Percentiles rank a stretch among this genome's conserved stretches.
These are phyloP conservation scores for Mallotus villosus DNA, from an alignment of 2,797 vertebrate species.

Conservation along the genomic window DNA sequence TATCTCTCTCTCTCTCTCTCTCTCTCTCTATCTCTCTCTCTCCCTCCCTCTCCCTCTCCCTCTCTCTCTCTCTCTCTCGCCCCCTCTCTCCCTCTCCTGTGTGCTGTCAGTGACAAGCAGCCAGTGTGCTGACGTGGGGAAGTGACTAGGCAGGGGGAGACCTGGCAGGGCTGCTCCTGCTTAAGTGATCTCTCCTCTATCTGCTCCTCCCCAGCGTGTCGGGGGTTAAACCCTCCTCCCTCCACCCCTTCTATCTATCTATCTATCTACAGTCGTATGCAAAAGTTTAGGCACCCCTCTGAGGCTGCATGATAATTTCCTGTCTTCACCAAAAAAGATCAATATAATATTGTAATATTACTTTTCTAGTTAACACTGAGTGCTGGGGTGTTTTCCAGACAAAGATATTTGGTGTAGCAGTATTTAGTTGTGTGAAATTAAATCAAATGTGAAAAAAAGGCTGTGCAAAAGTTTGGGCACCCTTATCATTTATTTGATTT, in stretches of 20 bases:
- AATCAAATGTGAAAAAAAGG: too few relatives aligned
- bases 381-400: too few relatives aligned
- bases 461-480: too few relatives aligned
- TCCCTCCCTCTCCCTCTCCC: not conserved
- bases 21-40: not conserved
- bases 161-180: conserved; percentile 53
- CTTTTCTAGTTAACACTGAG: too few relatives aligned
- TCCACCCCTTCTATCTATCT: not conserved
- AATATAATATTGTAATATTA: too few relatives aligned
- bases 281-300: too few relatives aligned
- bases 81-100: conserved; percentile 26
- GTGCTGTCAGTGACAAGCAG: conserved; percentile 57
- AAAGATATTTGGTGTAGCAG: too few relatives aligned
- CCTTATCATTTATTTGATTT: too few relatives aligned
- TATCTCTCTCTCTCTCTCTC: not conserved
- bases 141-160: conserved; percentile 49
- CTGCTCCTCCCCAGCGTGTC: conserved; percentile 49
- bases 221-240: conserved; percentile 29
- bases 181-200: conserved; percentile 68
- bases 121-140: conserved; percentile 65
- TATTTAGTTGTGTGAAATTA: too few relatives aligned
- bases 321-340: too few relatives aligned
- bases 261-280: too few relatives aligned
- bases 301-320: too few relatives aligned
- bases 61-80: conserved; percentile 13